Base-by-base conservation (phyloP, 2,888 invertebrate species). In the Epistrophe eligans region DNA sequence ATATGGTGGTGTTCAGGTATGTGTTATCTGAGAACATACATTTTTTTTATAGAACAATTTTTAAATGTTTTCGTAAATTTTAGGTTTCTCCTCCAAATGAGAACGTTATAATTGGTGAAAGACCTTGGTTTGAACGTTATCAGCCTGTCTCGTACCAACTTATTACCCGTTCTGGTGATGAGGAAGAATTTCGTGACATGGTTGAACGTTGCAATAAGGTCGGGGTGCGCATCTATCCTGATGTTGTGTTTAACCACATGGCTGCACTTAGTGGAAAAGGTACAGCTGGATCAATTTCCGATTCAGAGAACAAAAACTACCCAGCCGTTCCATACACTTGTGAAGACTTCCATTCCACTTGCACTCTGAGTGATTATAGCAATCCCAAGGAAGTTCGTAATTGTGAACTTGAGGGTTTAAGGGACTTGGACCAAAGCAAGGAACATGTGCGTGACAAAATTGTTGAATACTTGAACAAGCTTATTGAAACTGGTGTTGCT, bases 71-170 rank as follows among this genome's bases (percentile, higher is more conserved):
- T 48, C 11, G 17, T 10, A 9, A n/a, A 8, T 58, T 52, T 7
- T 45, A 90, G 89, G 93, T 96, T n/a, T 96, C 96, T 0, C 97
- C 97, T 7, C 94, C 95, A 0, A 95, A 94, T 90, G 97, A 97
- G 91, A 96, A 96, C 90, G 91, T 95, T 52, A 92, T 95, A 0
- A 92, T 95, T 77, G 88, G 91, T 5, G 93, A 93, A 71, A 93
- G 95, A 0, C 96, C 97, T 0, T 97, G 97, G 97, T 97, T 95
- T 95, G 97, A 97, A 91, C 93, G 97, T 17, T 97, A 97, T 91
- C 97, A 97, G 91, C 97, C 97, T 0, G 95, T 97, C 57, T 97
- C 97, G 24, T 97, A 97, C 93, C 93, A 94, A 15, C 93, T 97
- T 40, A 91, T 91, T 1, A 96, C 97, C 0, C 94, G 97, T 80